phyloP scores from a whole-genome alignment of 1,140 invertebrate genomes.

The Leguminivora glycinivorella region DNA sequence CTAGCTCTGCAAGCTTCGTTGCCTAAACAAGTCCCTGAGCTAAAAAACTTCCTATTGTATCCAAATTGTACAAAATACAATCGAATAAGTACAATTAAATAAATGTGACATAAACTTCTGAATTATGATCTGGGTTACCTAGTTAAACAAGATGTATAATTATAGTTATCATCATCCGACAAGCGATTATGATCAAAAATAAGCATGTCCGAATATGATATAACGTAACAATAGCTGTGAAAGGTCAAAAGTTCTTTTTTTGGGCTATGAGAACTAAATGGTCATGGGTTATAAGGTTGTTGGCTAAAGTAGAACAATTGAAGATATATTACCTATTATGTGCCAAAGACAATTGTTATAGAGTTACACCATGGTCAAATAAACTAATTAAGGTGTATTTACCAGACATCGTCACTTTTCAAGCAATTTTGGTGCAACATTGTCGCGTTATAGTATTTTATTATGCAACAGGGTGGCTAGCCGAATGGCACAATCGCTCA shows the following conservation, averaged over 20 bases:
- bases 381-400: too few species aligned
- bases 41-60: too few species aligned
- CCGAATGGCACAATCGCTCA: too few species aligned
- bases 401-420: too few species aligned
- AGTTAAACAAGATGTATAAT: conserved; percentile 10
- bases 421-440: too few species aligned
- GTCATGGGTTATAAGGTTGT: conserved; percentile 1
- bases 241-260: conserved; percentile 8
- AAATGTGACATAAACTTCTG: neutral
- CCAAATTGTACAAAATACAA: too few species aligned
- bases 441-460: too few species aligned
- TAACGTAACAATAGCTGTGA: conserved; percentile 13
- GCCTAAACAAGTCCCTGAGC: too few species aligned
- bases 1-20: too few species aligned
- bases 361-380: neutral
- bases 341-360: neutral
- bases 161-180: neutral
- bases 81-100: neutral
- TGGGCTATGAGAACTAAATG: neutral
- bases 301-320: conserved; percentile 16
- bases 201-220: conserved; percentile 18
- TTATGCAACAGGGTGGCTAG: too few species aligned
- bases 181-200: conserved; percentile 18
- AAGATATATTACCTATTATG: neutral
- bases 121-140: neutral